Evolutionary conservation across 1,140 invertebrate genomes (phyloP).

Genomic region (Paraescarpia echinospica): DNA sequence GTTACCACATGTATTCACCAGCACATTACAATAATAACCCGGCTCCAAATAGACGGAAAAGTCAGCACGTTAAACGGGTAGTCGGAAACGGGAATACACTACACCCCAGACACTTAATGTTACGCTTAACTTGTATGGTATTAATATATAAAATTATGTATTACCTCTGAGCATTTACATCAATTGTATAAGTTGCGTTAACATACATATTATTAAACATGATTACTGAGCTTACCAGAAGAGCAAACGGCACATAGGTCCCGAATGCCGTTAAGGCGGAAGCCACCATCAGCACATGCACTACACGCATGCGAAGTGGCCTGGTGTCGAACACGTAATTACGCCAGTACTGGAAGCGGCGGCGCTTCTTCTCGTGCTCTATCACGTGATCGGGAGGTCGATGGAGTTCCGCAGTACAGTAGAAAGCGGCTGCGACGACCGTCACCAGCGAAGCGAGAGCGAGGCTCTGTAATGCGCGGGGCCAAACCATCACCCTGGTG

Average conservation of each 20-base stretch:
- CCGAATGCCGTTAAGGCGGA: neutral
- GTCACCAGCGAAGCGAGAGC: neutral
- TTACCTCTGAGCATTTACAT: too few species aligned
- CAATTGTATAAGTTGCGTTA: too few species aligned
- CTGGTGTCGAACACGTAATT: slow-evolving; percentile 13
- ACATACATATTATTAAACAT: too few species aligned
- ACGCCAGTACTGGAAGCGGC: neutral
- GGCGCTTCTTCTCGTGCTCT: neutral
- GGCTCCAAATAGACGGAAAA: too few species aligned
- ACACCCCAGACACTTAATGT: neutral
- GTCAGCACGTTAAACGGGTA: too few species aligned
- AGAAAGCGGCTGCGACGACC: neutral
- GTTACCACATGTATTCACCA: too few species aligned
- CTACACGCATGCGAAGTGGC: neutral
- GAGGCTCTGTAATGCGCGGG: neutral
- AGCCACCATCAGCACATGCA: slow-evolving; percentile 7
- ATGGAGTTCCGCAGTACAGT: neutral
- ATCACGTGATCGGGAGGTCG: neutral
- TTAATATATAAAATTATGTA: too few species aligned
- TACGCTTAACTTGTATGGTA: neutral
- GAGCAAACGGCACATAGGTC: slow-evolving; percentile 13
- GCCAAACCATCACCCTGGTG: neutral
- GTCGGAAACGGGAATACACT: too few species aligned
- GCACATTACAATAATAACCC: too few species aligned
- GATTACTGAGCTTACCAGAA: neutral